Evolutionary conservation across 2,113 vertebrate genomes (phyloP), one percentile per base, ranked within the genome.

Genomic region (Herpailurus yagouaroundi): DNA sequence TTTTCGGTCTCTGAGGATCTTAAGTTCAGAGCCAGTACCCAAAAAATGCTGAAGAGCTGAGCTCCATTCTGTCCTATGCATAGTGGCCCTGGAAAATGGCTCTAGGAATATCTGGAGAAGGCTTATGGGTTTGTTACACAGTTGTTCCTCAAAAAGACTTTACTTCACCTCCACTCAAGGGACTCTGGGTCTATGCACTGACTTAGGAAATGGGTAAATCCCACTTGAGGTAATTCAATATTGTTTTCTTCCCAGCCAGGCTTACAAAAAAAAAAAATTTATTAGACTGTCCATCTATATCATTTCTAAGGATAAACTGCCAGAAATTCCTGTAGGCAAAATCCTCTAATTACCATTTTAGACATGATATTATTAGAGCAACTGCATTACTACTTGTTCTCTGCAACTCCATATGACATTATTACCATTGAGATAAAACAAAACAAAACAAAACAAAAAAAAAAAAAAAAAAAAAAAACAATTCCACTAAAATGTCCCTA

Each of bases 331-430:
- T 89, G 80, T 31, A 79, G 66, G 82, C 95, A 94, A 85, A 95
- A 74, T 89, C 77, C 12, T 73, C 71, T 91, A 89, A 91, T 94
- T 85, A 93, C 29, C 85, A 73, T 89, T 81, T 91, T 91, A 95
- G 93, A 52, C 29, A 48, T 50, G 45, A 68, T 66, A 86, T 91
- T 88, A 89, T 60, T 95, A 38, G 64, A 36, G 66, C 55, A 36
- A 96, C 86, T 79, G 52, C 45, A 87, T 82, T 48, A 85, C n/a
- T 50, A 96, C 89, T 86, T 97, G 89, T 63, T 94, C 66, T 50
- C 77, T 66, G 10, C 64, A 89, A 82, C 31, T 63, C 23, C 81
- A 52, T 50, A 77, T 41, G 77, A 90, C 23, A 73, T 82, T 66
- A 91, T 82, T 92, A 92, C 74, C 66, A 52, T 31, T 73, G 91